Conservation (phyloP, 2,797 vertebrate genomes). For the Chelon auratus region DNA sequence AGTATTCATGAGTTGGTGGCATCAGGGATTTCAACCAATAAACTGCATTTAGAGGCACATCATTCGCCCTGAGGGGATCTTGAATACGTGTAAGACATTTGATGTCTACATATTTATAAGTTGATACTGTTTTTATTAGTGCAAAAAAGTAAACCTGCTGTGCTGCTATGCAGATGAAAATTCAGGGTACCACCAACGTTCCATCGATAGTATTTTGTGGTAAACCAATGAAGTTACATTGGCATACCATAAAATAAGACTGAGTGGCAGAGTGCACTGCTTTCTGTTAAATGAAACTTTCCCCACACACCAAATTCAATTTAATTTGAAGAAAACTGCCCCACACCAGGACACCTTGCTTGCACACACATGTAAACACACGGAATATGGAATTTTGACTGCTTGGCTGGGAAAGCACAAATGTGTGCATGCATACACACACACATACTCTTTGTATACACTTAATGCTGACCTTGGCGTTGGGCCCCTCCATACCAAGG, state of each 20-base stretch:
- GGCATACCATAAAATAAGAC: not conserved
- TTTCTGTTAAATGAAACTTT: not conserved
- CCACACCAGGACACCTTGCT: conserved; percentile 18
- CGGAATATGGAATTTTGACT: not conserved
- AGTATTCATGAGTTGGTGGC: not conserved
- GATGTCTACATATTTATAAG: no score
- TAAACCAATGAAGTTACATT: no score
- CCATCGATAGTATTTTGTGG: no score
- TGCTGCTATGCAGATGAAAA: no score
- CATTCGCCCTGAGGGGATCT: no score
- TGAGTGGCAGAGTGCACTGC: not conserved
- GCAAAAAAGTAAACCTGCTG: no score
- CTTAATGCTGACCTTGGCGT: conserved; percentile 94
- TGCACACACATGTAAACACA: conserved; percentile 18
- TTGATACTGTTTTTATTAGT: no score
- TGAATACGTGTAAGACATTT: no score
- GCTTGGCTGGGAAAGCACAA: conserved; percentile 10
- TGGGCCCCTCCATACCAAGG: conserved; percentile 92
- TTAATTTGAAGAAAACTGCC: conserved; percentile 10
- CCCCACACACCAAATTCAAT: conserved; percentile 38
- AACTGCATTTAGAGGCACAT: no score
- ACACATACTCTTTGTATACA: conserved; percentile 40
- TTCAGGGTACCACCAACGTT: no score
- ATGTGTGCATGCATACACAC: not conserved
- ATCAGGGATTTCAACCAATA: no score